These are phyloP conservation scores for Pyrgus malvae DNA, from an alignment of 2,888 invertebrate species.

Conservation along the genomic window DNA sequence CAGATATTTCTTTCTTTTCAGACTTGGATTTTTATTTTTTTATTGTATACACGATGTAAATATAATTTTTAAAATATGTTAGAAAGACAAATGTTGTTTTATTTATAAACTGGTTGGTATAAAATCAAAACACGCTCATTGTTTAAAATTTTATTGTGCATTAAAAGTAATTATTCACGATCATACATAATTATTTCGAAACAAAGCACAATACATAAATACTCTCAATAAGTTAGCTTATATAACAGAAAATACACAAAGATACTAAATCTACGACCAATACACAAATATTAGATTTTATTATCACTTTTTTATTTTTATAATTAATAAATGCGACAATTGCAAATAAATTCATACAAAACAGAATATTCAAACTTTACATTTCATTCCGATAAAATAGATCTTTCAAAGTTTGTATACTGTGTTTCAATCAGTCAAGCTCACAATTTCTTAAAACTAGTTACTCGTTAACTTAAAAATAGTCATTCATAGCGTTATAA, in stretches of 20 bases:
- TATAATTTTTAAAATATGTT: background rate
- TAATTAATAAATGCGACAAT: slow-evolving; percentile 64
- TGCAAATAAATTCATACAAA: slow-evolving; percentile 38
- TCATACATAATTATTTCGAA: slow-evolving; percentile 40
- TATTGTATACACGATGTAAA: no score
- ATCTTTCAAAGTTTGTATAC: slow-evolving; percentile 54
- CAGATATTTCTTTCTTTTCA: no score
- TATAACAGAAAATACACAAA: slow-evolving; percentile 33
- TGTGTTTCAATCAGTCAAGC: slow-evolving; percentile 40
- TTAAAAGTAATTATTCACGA: slow-evolving; percentile 51
- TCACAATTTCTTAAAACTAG: slow-evolving; percentile 42
- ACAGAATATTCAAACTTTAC: slow-evolving; percentile 48
- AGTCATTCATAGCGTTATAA: slow-evolving; percentile 1
- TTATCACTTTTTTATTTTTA: slow-evolving; percentile 55
- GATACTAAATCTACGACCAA: slow-evolving; percentile 6
- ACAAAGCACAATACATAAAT: slow-evolving; percentile 44
- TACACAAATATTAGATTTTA: slow-evolving; percentile 35
- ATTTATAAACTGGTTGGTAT: background rate
- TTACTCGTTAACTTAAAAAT: slow-evolving; percentile 31
- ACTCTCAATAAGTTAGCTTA: slow-evolving; percentile 52
- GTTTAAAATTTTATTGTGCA: slow-evolving; percentile 68
- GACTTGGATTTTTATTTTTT: no score
- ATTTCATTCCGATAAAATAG: slow-evolving; percentile 44
- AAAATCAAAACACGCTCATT: slow-evolving; percentile 30
- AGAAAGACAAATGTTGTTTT: background rate